Evolutionary conservation across 2,113 vertebrate genomes (phyloP).

Genomic region (Synodontis membranacea): DNA sequence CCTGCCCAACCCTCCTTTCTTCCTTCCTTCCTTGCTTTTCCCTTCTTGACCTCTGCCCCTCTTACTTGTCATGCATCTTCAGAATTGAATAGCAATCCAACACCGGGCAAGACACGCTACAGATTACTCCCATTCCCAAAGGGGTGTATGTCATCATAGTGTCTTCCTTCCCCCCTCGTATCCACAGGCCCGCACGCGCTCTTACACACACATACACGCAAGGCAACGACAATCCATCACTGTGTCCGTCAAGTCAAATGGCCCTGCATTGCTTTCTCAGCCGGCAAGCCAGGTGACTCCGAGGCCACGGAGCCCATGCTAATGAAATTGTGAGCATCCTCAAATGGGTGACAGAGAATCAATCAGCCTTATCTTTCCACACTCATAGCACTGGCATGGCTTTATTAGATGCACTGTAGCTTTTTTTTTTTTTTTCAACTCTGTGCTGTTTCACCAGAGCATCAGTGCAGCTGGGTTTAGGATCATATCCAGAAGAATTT

Average conservation of each 20-base stretch:
- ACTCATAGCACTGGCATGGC: slow-evolving; percentile 5
- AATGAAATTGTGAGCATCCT: slow-evolving; percentile 60
- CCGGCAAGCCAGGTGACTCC: slow-evolving; percentile 54
- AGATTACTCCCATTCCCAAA: slow-evolving; percentile 55
- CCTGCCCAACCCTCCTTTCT: neutral
- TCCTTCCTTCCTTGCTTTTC: slow-evolving; percentile 27
- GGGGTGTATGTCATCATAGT: slow-evolving; percentile 39
- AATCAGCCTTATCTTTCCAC: slow-evolving; percentile 45
- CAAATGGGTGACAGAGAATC: slow-evolving; percentile 44
- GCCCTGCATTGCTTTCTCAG: slow-evolving; percentile 35
- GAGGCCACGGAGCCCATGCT: slow-evolving; percentile 56
- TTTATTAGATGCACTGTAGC: slow-evolving; percentile 16
- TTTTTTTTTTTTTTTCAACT: neutral
- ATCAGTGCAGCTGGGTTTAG: neutral
- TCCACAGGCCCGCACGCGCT: slow-evolving; percentile 19
- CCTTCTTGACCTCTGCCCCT: slow-evolving; percentile 39
- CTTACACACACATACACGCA: neutral
- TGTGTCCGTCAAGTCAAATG: slow-evolving; percentile 45
- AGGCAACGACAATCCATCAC: slow-evolving; percentile 56
- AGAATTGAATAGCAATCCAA: slow-evolving; percentile 52
- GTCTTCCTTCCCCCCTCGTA: slow-evolving; percentile 19
- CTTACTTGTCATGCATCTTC: slow-evolving; percentile 51
- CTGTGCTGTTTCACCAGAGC: neutral
- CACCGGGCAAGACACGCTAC: slow-evolving; percentile 41
- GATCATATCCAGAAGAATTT: neutral